Conservation (phyloP, 2,888 invertebrate genomes). For the Parelbella ahira region DNA sequence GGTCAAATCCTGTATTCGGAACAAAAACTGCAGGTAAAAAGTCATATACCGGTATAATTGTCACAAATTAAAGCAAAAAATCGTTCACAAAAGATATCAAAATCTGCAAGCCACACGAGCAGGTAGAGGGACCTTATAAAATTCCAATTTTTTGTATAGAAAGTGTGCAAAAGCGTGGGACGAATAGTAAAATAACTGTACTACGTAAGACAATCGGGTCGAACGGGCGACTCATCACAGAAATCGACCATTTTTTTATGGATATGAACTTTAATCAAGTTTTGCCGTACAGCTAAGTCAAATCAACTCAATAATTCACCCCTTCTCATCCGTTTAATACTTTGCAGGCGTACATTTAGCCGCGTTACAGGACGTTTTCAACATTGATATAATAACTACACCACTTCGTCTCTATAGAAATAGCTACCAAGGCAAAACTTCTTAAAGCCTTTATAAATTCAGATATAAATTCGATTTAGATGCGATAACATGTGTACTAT, state of each 20-base stretch:
- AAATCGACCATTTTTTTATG: slow-evolving; percentile 26
- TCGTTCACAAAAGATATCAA: slow-evolving; percentile 74
- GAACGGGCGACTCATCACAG: slow-evolving; percentile 23
- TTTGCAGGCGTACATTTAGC: no score
- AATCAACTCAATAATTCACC: no score
- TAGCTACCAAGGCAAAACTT: no score
- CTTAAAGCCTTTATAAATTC: no score
- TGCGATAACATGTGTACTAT: slow-evolving; percentile 6
- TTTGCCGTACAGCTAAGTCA: no score
- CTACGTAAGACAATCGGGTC: slow-evolving; percentile 46
- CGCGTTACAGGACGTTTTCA: no score
- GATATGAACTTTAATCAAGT: neutral
- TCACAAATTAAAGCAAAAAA: slow-evolving; percentile 81
- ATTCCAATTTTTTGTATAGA: slow-evolving; percentile 53
- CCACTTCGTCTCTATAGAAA: no score
- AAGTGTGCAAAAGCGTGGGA: slow-evolving; percentile 79
- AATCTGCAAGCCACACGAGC: slow-evolving; percentile 81
- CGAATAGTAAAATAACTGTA: slow-evolving; percentile 69
- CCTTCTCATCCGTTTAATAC: no score
- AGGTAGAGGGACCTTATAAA: slow-evolving; percentile 70
- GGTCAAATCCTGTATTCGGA: slow-evolving; percentile 55
- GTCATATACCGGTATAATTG: slow-evolving; percentile 81
- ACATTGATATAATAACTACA: no score
- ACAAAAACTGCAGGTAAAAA: slow-evolving; percentile 76
- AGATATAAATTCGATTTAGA: no score